phyloP scores from a whole-genome alignment of 1,140 invertebrate genomes.

The Neuroterus valhalla region DNA sequence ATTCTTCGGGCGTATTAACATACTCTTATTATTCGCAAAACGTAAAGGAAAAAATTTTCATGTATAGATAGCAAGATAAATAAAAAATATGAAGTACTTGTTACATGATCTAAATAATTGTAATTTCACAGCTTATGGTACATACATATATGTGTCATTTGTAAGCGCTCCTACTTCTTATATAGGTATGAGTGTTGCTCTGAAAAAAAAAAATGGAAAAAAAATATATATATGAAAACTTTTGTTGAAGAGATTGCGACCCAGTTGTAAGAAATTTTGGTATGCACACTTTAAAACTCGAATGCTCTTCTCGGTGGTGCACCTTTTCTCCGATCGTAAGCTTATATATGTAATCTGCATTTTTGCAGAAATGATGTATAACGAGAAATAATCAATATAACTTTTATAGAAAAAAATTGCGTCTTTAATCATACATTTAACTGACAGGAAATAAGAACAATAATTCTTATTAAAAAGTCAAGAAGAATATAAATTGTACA shows the following conservation, averaged over 20 bases:
- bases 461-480: no score
- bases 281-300: not conserved
- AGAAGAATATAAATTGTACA: not conserved
- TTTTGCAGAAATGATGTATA: conserved; percentile 18
- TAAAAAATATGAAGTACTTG: not conserved
- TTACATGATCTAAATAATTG: conserved; percentile 8
- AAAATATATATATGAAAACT: not conserved
- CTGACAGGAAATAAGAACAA: not conserved
- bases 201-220: not conserved
- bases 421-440: conserved; percentile 14
- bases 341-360: conserved; percentile 17
- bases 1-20: not conserved
- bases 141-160: not conserved
- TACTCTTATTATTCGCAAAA: conserved; percentile 15
- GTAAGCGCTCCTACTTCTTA: not conserved
- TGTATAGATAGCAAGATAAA: no score
- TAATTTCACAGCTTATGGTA: conserved; percentile 8
- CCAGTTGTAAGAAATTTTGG: not conserved
- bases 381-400: conserved; percentile 28
- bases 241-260: not conserved
- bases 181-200: conserved; percentile 4
- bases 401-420: conserved; percentile 25
- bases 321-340: not conserved
- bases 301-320: conserved; percentile 1
- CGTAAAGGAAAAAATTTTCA: not conserved